A percentile compares a stretch with the other conserved stretches of the same genome.
These are phyloP conservation scores for Alouatta palliata DNA, from an alignment of 2,113 vertebrate species.

Conservation along the genomic window DNA sequence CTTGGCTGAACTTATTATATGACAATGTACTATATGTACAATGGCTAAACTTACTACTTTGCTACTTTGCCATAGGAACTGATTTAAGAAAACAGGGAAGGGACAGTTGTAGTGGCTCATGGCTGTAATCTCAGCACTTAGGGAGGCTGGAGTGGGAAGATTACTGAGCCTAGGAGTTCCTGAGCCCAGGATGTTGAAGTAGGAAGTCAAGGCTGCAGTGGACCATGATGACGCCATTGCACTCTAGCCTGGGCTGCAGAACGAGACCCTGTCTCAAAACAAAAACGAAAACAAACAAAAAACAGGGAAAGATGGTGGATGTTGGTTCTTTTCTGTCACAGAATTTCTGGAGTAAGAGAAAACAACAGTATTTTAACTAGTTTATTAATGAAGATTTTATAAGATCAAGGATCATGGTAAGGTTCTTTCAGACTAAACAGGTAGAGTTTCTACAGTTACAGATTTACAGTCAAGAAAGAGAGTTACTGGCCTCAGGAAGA, in stretches of 20 bases:
- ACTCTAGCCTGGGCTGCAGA: no score
- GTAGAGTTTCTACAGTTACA: not conserved
- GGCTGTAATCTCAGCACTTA: no score
- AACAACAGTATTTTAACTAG: slow-evolving; percentile 19
- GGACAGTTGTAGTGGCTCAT: not conserved
- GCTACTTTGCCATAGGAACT: not conserved
- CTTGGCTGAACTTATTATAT: no score
- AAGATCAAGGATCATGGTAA: not conserved
- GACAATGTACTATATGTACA: no score
- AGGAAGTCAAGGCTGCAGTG: no score
- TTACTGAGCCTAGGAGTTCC: no score
- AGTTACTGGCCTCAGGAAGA: not conserved
- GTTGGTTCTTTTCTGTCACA: not conserved
- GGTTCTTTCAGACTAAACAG: not conserved
- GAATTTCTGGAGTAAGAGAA: slow-evolving; percentile 29
- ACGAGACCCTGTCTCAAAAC: no score
- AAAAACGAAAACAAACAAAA: not conserved
- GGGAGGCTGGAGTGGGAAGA: no score
- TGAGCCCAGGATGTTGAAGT: no score
- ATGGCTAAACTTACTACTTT: not conserved
- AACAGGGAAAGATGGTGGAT: not conserved
- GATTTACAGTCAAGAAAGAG: not conserved
- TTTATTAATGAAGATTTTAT: not conserved
- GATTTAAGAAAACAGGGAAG: not conserved
- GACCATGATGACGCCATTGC: no score